Base-by-base conservation (phyloP, 92 coral and sea anemone species). In the Parazoanthus atlanticus region DNA sequence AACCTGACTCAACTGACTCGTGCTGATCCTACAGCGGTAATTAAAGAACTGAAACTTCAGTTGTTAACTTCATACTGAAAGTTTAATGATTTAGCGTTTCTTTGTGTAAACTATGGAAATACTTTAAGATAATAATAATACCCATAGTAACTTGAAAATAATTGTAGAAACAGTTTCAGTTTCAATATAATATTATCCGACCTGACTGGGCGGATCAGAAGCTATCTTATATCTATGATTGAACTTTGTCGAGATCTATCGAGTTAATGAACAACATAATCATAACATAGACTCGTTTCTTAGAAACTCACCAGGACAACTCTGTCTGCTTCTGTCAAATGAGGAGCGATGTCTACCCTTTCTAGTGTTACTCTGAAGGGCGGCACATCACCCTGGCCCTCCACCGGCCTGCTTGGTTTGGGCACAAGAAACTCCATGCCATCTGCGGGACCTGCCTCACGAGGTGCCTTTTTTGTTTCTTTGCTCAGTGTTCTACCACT, bases 361-460 rank as follows among this genome's bases (percentile, higher is more conserved):
- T 95, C 95, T 13, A 93, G 29, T 3, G 91, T 89, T 17, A 95
- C 93, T n/a, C 94, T 89, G 84, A 95, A 95, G 65, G 98, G 92
- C 69, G 87, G 31, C 41, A 17, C 32, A 25, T 88, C 91, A 2
- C 70, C 93, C 43, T 80, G 81, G 43, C 88, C 88, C 70, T 90
- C 95, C 8, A 79, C 54, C 30, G 88, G 89, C 30, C 91, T 91
- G 76, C 90, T 90, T 67, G 96, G 88, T 88, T 86, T 91, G 19
- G 96, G 85, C 28, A 92, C 70, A 88, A 93, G 88, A 21, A 92
- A 92, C 69, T 93, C 96, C 56, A 90, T 89, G 2, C 91, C 85
- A 47, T 78, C 54, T 8, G 98, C 90, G 56, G 98, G 71, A 72
- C 75, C 81, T 46, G 56, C 71, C 43, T 86, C 79, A 32, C 87